Evolutionary conservation across 2,888 invertebrate genomes (phyloP), one percentile per base, ranked within the genome.

Genomic region (Eupithecia insigniata): DNA sequence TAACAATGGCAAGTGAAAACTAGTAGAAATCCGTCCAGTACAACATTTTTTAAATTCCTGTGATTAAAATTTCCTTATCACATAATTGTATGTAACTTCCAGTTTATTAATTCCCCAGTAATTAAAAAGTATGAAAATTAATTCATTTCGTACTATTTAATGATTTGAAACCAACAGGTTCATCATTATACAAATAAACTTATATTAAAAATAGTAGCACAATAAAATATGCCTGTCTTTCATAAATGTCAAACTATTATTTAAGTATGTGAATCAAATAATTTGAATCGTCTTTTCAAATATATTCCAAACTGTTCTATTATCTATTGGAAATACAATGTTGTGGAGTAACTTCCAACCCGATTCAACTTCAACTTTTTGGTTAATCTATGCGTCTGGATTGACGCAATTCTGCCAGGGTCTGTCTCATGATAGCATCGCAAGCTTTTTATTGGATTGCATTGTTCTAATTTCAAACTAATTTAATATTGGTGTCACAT

Each of bases 11-110:
- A 58, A 58, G 16, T 60, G 1, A 30, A 60, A 60, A 22, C 32
- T 7, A 36, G n/a, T 36, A 28, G 55, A 46, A 65, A 69, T 69
- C 69, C 69, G 69, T 69, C 69, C 69, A 69, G 36, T 69, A 65
- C 51, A 55, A 64, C 55, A 55, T 51, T 51, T 36, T 36, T 58
- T 39, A 39, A 36, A 58, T 55, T 34, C 26, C 36, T 55, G 34
- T 18, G 30, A 60, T 28, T 39, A 66, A 28, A 67, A 18, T 39
- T 34, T 66, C 30, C 14, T 16, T 16, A 4, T 60, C 30, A 60
- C 30, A 30, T 60, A 30, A 3, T 60, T 60, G 16, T 14, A 30
- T 60, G 16, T 14, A 30, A 3, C 8, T 51, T 22, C 22, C 10
- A 22, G 8, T 51, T 51, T 10, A 3, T 46, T n/a, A 2, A 0